Conservation (phyloP, 53 echinoderm and acorn worm genomes). For the Hippasteria phrygiana region DNA sequence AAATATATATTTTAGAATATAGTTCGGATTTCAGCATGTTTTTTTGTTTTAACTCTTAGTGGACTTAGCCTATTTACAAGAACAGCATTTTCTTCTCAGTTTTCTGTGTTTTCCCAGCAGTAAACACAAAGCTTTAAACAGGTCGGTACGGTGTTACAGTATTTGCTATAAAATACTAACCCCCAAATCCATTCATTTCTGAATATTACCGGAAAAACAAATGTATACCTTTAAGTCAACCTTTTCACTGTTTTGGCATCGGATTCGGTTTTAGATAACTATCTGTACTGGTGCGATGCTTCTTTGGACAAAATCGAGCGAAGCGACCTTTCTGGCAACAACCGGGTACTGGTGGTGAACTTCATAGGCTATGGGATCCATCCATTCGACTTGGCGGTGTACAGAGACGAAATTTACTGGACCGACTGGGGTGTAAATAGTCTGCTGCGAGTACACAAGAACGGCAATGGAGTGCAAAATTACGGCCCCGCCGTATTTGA, state of each 20-base stretch:
- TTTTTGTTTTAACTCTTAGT: too few species aligned
- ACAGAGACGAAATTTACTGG: constrained; percentile 77
- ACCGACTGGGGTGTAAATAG: constrained; percentile 69
- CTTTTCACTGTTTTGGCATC: background rate
- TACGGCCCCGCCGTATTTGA: constrained; percentile 13
- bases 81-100: too few species aligned
- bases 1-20: too few species aligned
- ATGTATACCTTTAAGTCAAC: background rate
- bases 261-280: constrained; percentile 69
- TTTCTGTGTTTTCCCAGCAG: too few species aligned
- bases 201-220: too few species aligned
- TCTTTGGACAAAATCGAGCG: constrained; percentile 76
- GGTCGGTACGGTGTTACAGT: too few species aligned
- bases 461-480: background rate
- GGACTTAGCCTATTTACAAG: too few species aligned
- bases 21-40: too few species aligned
- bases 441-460: background rate
- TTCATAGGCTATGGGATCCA: constrained; percentile 53
- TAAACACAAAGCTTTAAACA: too few species aligned
- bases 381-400: constrained; percentile 76
- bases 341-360: constrained; percentile 59
- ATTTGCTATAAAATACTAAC: too few species aligned
- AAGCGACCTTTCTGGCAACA: constrained; percentile 42
- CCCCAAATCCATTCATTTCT: too few species aligned
- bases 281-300: constrained; percentile 91